Percentiles rank a stretch among this genome's conserved stretches.
Conservation (phyloP, 2,797 vertebrate genomes). For the Rachycentron canadum region DNA sequence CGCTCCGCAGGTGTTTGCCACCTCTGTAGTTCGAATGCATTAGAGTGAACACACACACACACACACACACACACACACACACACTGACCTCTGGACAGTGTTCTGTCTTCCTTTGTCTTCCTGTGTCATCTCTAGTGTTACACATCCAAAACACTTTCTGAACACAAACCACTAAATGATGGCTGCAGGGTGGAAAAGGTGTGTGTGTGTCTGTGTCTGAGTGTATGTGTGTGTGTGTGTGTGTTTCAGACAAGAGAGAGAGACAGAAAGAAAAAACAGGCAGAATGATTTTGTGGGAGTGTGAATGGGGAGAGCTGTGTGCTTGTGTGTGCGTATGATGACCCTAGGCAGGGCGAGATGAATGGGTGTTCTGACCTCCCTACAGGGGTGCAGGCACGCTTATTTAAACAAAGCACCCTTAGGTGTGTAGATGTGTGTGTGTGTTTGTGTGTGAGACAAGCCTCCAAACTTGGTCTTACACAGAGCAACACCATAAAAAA, state of each 20-base stretch:
- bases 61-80: constrained; percentile 53
- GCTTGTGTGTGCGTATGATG: constrained; percentile 62
- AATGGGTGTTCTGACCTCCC: constrained; percentile 83
- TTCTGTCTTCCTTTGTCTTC: constrained; percentile 83
- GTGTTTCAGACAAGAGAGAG: constrained; percentile 15
- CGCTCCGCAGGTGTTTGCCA: constrained; percentile 64
- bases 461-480: constrained; percentile 45
- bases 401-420: constrained; percentile 89
- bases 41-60: constrained; percentile 54
- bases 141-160: constrained; percentile 87
- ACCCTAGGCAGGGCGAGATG: constrained; percentile 85
- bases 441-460: constrained; percentile 39
- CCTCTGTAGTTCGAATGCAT: constrained; percentile 68
- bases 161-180: constrained; percentile 87
- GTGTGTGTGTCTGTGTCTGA: constrained; percentile 37
- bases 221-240: constrained; percentile 32
- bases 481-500: constrained; percentile 33
- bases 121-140: constrained; percentile 79
- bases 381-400: constrained; percentile 80
- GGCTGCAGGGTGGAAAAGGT: constrained; percentile 74
- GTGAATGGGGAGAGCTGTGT: constrained; percentile 46
- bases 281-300: constrained; percentile 43
- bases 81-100: constrained; percentile 83
- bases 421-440: constrained; percentile 76
- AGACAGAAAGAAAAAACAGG: constrained; percentile 35